Conservation (phyloP, 2,797 vertebrate genomes). For the Alca torda region DNA sequence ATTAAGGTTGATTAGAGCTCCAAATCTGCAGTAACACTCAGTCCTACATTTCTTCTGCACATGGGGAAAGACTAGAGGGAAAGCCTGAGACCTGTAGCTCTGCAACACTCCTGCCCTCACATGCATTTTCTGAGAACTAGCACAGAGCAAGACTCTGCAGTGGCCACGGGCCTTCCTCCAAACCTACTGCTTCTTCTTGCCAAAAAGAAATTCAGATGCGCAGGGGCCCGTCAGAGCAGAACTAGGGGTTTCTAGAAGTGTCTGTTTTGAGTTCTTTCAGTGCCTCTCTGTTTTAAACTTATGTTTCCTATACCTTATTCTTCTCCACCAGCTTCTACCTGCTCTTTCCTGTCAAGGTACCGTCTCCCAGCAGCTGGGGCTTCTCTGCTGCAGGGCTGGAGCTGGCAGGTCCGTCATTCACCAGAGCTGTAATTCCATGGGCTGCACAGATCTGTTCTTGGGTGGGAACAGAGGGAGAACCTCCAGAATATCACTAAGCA, state of each 20-base stretch:
- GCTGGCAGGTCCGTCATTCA: not conserved
- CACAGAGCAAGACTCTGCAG: not conserved
- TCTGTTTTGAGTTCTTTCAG: not conserved
- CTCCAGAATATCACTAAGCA: not conserved
- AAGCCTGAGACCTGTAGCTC: not conserved
- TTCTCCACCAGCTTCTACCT: not conserved
- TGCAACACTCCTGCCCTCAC: not conserved
- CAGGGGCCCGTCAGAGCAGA: not conserved
- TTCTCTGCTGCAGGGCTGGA: not conserved
- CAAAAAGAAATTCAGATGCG: not conserved
- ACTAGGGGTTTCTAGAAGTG: not conserved
- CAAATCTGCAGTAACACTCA: not conserved
- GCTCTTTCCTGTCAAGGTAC: not conserved
- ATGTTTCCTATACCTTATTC: not conserved
- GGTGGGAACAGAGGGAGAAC: not conserved
- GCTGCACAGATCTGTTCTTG: not conserved
- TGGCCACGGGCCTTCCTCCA: not conserved
- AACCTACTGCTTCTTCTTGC: not conserved
- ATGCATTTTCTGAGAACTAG: not conserved
- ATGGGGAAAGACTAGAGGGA: fast-evolving
- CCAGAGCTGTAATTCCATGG: not conserved
- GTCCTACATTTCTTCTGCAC: not conserved
- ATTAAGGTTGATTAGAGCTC: not conserved
- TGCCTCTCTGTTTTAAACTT: not conserved
- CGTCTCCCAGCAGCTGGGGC: not conserved